phyloP scores from a whole-genome alignment of 2,797 vertebrate genomes.

The Botia kubotai region DNA sequence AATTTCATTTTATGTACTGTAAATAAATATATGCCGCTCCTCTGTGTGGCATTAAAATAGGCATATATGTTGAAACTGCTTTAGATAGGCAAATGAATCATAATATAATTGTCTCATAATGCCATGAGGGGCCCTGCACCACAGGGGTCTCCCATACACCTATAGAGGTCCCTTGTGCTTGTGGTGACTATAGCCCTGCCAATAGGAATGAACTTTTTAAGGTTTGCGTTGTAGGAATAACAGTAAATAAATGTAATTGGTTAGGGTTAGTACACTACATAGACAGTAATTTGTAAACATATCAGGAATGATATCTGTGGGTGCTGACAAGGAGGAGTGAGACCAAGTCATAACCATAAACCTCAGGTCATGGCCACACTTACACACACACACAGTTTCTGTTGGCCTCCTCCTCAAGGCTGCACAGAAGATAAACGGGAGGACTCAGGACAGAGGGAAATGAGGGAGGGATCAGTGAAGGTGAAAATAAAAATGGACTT shows the following conservation, averaged over 20 bases:
- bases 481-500: constrained; percentile 52
- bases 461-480: constrained; percentile 47
- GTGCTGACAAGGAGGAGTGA: constrained; percentile 11
- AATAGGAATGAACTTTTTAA: background rate
- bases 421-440: constrained; percentile 55
- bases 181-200: background rate
- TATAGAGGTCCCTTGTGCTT: background rate
- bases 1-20: too few species aligned
- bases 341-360: constrained; percentile 23
- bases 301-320: constrained; percentile 9
- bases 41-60: too few species aligned
- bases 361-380: constrained; percentile 18
- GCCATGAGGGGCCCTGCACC: background rate
- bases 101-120: background rate
- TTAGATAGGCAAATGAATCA: background rate
- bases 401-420: constrained; percentile 56
- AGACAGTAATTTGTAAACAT: background rate
- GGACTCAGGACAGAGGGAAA: constrained; percentile 37
- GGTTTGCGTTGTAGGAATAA: background rate
- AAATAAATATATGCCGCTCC: too few species aligned
- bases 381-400: background rate
- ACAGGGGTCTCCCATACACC: background rate
- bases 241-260: background rate
- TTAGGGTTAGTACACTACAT: background rate
- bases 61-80: background rate